A percentile compares a stretch with the other conserved stretches of the same genome.
Conservation (phyloP, 2,797 vertebrate genomes). For the Myotis pilosus region DNA sequence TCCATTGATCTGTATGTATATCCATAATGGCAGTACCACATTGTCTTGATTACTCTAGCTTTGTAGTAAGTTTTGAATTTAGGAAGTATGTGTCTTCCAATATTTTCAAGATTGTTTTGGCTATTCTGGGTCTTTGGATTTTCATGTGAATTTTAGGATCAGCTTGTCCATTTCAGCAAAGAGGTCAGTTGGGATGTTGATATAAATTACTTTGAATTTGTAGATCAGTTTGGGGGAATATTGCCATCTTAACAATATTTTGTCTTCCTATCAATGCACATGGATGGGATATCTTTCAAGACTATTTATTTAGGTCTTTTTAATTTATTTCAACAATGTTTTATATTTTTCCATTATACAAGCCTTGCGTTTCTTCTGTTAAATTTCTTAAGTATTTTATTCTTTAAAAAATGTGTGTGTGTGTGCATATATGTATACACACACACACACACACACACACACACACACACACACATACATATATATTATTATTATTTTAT, state of each 20-base stretch:
- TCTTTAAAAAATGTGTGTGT: not conserved
- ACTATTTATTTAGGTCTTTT: not conserved
- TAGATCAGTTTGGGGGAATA: not conserved
- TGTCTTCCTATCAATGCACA: not conserved
- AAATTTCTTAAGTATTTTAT: not conserved
- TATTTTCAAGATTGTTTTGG: not conserved
- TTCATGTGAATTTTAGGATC: constrained; percentile 4
- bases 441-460: too few relatives aligned
- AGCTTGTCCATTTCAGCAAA: not conserved
- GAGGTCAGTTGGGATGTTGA: not conserved
- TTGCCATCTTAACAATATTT: not conserved
- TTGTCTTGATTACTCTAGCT: not conserved
- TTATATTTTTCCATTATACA: not conserved
- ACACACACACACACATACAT: too few relatives aligned
- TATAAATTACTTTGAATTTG: not conserved
- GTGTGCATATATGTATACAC: too few relatives aligned
- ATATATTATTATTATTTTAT: too few relatives aligned
- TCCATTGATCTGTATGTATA: not conserved
- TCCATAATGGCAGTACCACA: not conserved
- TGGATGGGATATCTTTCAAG: not conserved
- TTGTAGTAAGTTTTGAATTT: constrained; percentile 29
- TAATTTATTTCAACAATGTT: not conserved
- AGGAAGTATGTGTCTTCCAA: not conserved
- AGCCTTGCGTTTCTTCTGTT: not conserved
- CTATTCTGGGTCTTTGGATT: constrained; percentile 5